A percentile compares a stretch with the other conserved stretches of the same genome.
These are phyloP conservation scores for Dicrostonyx torquatus DNA, from an alignment of 2,797 vertebrate genomes.

Conservation along the genomic window DNA sequence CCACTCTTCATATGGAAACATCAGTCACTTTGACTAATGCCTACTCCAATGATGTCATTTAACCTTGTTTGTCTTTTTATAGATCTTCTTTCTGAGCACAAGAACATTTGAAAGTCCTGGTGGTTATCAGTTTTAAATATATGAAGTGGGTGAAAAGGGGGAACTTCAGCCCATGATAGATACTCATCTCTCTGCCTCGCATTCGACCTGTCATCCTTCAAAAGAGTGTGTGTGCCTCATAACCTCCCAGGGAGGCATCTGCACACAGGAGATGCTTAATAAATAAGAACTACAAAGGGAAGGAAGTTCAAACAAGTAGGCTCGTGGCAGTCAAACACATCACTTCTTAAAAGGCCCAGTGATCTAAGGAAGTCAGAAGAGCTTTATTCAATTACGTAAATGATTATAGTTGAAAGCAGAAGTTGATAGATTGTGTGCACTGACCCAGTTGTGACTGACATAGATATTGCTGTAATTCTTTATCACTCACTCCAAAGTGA, in stretches of 20 bases:
- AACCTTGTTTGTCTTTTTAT: not conserved
- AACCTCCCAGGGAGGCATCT: not conserved
- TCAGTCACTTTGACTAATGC: not conserved
- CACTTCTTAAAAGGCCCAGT: conserved; percentile 56
- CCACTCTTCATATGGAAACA: not conserved
- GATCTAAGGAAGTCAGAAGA: conserved; percentile 40
- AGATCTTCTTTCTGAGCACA: not conserved
- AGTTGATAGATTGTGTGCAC: not conserved
- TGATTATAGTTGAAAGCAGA: conserved; percentile 43
- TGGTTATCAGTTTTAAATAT: not conserved
- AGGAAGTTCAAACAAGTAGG: conserved; percentile 50
- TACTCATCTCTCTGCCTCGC: not conserved
- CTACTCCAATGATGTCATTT: not conserved
- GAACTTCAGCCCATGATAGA: not conserved
- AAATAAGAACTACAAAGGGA: conserved; percentile 32
- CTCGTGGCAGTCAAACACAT: conserved; percentile 51
- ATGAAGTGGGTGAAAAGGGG: not conserved
- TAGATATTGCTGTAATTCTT: not conserved
- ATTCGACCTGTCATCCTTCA: not conserved
- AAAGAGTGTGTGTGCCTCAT: not conserved
- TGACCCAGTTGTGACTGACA: conserved; percentile 28
- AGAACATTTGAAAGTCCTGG: not conserved
- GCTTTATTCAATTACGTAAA: conserved; percentile 51
- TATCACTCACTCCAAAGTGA: not conserved
- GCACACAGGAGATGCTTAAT: not conserved